Evolutionary conservation across 2,797 vertebrate species (phyloP).

Genomic region (Antennarius maculatus): DNA sequence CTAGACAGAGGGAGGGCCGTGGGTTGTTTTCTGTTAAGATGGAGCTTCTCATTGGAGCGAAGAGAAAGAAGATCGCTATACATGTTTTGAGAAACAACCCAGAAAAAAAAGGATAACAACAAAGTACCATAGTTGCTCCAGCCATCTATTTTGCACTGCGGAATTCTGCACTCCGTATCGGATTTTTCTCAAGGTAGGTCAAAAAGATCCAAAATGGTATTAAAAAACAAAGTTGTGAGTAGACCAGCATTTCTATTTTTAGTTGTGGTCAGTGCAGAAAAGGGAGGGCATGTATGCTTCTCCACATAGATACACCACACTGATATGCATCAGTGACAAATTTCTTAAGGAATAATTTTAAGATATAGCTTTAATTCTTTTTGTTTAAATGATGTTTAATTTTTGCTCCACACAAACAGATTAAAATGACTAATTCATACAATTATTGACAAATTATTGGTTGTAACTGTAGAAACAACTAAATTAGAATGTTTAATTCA

Average conservation of each 20-base stretch:
- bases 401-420: not conserved
- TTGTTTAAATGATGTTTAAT: not conserved
- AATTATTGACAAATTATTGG: not conserved
- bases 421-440: not conserved
- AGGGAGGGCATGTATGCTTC: not conserved
- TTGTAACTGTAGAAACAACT: not conserved
- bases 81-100: slow-evolving; percentile 30
- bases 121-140: slow-evolving; percentile 28
- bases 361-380: not conserved
- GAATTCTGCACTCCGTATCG: slow-evolving; percentile 31
- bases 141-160: slow-evolving; percentile 33
- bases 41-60: slow-evolving; percentile 69
- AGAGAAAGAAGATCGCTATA: slow-evolving; percentile 52
- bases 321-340: too few relatives aligned
- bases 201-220: not conserved
- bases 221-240: not conserved
- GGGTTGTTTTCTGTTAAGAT: slow-evolving; percentile 66
- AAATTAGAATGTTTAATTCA: not conserved
- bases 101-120: slow-evolving; percentile 16
- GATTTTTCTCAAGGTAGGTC: slow-evolving; percentile 62
- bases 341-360: not conserved
- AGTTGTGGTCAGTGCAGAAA: slow-evolving; percentile 12
- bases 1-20: slow-evolving; percentile 65
- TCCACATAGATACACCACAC: too few relatives aligned
- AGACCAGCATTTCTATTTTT: slow-evolving; percentile 15